Evolutionary conservation across 2,113 vertebrate genomes (phyloP).

Genomic region (Caranx melampygus): DNA sequence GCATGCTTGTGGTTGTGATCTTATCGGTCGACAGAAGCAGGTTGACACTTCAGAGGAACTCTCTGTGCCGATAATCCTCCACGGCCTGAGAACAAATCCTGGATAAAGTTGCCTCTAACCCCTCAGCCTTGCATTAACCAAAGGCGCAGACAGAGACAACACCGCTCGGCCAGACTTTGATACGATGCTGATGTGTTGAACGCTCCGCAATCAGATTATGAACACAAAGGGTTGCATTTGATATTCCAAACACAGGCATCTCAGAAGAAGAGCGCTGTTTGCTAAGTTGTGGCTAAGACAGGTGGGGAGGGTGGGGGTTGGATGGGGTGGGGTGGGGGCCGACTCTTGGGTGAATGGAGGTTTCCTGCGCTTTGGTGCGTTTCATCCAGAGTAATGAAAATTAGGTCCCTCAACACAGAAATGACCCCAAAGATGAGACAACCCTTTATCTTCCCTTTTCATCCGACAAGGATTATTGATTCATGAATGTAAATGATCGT

Average conservation of each 20-base stretch:
- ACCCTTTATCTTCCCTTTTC: slow-evolving; percentile 57
- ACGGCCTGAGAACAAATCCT: slow-evolving; percentile 35
- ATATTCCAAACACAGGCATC: slow-evolving; percentile 39
- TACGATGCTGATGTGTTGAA: slow-evolving; percentile 13
- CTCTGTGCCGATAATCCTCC: slow-evolving; percentile 8
- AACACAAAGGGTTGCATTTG: slow-evolving; percentile 27
- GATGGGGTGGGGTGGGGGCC: slow-evolving; percentile 39
- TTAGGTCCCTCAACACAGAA: slow-evolving; percentile 64
- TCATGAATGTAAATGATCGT: slow-evolving; percentile 78
- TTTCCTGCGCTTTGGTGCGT: slow-evolving; percentile 45
- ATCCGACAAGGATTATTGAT: slow-evolving; percentile 78
- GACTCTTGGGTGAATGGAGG: slow-evolving; percentile 39
- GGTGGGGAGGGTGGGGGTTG: slow-evolving; percentile 1
- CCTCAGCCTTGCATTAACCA: not conserved
- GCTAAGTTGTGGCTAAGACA: slow-evolving; percentile 46
- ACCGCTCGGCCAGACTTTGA: slow-evolving; percentile 31
- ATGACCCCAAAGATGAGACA: slow-evolving; percentile 69
- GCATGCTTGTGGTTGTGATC: not conserved
- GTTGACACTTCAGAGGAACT: not conserved
- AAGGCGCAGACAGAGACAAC: slow-evolving; percentile 13
- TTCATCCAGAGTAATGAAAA: slow-evolving; percentile 70
- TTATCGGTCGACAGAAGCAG: slow-evolving; percentile 14
- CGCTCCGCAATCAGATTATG: slow-evolving; percentile 13
- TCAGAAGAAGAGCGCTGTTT: slow-evolving; percentile 55
- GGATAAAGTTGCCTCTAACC: slow-evolving; percentile 26